These are phyloP conservation scores for Heliothis peltigera DNA, from an alignment of 2,888 invertebrate genomes.

Conservation along the genomic window DNA sequence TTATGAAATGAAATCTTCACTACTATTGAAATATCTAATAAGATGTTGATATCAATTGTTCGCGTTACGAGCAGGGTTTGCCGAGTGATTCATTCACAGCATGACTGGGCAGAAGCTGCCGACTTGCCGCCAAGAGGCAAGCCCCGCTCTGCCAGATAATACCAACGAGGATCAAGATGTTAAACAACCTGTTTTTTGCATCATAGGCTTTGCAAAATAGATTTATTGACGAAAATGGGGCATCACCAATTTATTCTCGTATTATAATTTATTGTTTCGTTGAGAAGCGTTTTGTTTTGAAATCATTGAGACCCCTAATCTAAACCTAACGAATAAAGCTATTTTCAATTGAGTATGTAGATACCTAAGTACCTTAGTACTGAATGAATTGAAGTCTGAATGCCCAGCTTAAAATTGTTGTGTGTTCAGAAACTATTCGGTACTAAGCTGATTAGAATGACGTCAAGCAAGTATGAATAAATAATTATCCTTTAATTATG, in stretches of 20 bases:
- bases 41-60: conserved; percentile 32
- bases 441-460: conserved; percentile 19
- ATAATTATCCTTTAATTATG: conserved; percentile 41
- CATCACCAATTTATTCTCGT: not conserved
- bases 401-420: not conserved
- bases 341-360: too few relatives aligned
- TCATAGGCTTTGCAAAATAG: conserved; percentile 62
- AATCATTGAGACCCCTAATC: too few relatives aligned
- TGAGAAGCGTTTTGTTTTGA: not conserved
- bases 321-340: too few relatives aligned
- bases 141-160: conserved; percentile 67
- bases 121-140: conserved; percentile 74
- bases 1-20: conserved; percentile 3
- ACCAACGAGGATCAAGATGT: conserved; percentile 79
- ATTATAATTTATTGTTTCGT: not conserved
- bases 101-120: conserved; percentile 74
- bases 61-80: conserved; percentile 22
- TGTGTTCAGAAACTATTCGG: not conserved
- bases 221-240: conserved; percentile 46
- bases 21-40: conserved; percentile 22
- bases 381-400: not conserved
- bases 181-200: conserved; percentile 76
- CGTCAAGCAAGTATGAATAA: conserved; percentile 26
- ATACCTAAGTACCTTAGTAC: not conserved
- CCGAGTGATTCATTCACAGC: conserved; percentile 67